Conservation (phyloP, 1,140 invertebrate species). For the Drosophila lacteicornis region DNA sequence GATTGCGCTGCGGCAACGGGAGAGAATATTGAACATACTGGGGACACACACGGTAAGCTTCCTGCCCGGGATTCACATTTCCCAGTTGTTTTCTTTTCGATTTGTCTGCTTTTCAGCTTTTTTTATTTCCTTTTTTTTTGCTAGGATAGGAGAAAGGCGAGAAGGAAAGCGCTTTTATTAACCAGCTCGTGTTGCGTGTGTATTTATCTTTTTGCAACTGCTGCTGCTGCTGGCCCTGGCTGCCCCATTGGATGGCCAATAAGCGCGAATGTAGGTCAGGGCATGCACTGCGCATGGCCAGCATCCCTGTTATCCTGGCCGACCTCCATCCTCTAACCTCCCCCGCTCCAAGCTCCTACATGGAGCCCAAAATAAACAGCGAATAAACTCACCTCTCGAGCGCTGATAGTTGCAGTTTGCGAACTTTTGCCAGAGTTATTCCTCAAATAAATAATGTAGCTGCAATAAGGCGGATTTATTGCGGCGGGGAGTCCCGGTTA, state of each 20-base stretch:
- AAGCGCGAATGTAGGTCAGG: conserved; percentile 78
- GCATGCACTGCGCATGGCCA: conserved; percentile 72
- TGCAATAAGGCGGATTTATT: not conserved
- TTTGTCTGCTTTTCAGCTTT: conserved; percentile 22
- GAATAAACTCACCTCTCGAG: conserved; percentile 12
- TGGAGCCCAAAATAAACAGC: conserved; percentile 11
- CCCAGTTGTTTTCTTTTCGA: not conserved
- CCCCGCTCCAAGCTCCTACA: not conserved
- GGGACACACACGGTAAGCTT: not conserved
- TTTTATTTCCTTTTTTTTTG: not conserved
- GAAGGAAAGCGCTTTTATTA: conserved; percentile 43
- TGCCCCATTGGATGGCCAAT: conserved; percentile 76
- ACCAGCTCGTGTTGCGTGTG: conserved; percentile 40
- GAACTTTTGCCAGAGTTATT: not conserved
- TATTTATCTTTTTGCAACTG: conserved; percentile 61
- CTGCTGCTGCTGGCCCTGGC: conserved; percentile 41
- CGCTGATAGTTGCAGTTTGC: not conserved
- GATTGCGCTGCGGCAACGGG: conserved; percentile 13
- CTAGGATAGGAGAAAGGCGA: conserved; percentile 1
- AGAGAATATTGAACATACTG: conserved; percentile 23
- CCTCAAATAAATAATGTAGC: not conserved
- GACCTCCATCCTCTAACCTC: not conserved
- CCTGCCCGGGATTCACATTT: conserved; percentile 9
- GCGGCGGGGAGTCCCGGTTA: conserved; percentile 1
- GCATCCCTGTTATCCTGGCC: conserved; percentile 26